These are phyloP conservation scores for Sus cebifrons DNA, from an alignment of 2,797 vertebrate genomes.

Conservation along the genomic window DNA sequence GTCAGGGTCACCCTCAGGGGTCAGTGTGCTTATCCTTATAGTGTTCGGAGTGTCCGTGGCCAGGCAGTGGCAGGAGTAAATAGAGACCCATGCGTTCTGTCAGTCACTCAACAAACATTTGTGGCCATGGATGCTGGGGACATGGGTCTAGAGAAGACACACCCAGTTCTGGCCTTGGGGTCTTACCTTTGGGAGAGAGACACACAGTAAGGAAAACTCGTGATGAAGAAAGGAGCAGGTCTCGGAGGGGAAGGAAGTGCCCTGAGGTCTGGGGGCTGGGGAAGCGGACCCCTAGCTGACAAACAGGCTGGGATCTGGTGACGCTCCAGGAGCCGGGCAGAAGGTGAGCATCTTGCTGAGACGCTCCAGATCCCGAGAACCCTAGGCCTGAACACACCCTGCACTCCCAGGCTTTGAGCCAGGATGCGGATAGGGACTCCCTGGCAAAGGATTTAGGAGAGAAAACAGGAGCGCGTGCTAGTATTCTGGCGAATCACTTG, in stretches of 20 bases:
- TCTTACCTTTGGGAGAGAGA: neutral
- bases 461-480: neutral
- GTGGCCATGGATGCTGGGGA: neutral
- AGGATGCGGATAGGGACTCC: neutral
- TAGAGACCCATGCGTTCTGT: neutral
- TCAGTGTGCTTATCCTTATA: neutral
- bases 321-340: neutral
- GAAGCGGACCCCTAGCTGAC: no score
- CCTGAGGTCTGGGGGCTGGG: neutral
- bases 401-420: neutral
- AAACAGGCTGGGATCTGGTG: neutral
- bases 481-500: neutral
- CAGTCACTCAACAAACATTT: neutral
- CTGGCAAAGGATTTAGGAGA: neutral
- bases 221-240: neutral
- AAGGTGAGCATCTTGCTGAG: neutral
- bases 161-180: conserved; percentile 10
- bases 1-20: neutral
- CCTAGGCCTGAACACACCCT: neutral
- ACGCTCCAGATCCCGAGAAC: rapidly evolving
- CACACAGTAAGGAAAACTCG: neutral
- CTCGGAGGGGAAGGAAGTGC: neutral
- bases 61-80: neutral
- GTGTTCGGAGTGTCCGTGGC: neutral
- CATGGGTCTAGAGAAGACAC: neutral